Conservation (phyloP, 2,888 invertebrate species). For the Chaitophorus viminalis region DNA sequence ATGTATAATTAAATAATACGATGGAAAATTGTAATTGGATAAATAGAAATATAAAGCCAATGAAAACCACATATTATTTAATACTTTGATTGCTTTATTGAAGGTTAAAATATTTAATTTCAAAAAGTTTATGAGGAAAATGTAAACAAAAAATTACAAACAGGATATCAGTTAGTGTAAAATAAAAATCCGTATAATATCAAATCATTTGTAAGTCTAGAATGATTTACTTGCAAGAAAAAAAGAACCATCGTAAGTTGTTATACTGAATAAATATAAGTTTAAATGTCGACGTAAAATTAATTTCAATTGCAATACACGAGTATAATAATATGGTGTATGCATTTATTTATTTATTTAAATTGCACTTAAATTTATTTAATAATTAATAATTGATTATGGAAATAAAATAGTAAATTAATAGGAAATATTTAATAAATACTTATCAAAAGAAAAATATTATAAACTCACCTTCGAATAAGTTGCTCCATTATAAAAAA, state of each 20-base stretch:
- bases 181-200: too few relatives aligned
- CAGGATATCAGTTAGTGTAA: neutral
- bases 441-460: neutral
- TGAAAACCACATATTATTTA: neutral
- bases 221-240: neutral
- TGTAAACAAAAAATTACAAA: neutral
- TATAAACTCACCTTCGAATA: conserved; percentile 52
- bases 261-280: neutral
- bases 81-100: neutral
- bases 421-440: neutral
- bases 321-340: too few relatives aligned
- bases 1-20: too few relatives aligned
- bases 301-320: too few relatives aligned
- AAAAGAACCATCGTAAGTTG: neutral
- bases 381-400: neutral
- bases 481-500: conserved; percentile 57
- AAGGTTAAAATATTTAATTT: neutral
- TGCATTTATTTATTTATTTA: neutral
- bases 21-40: neutral
- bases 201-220: too few relatives aligned
- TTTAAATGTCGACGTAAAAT: neutral
- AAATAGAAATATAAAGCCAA: neutral
- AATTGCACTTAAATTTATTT: neutral
- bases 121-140: neutral
- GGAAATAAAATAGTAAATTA: neutral